Conservation (phyloP, 2,888 invertebrate genomes). For the Drosophila kambysellisi region DNA sequence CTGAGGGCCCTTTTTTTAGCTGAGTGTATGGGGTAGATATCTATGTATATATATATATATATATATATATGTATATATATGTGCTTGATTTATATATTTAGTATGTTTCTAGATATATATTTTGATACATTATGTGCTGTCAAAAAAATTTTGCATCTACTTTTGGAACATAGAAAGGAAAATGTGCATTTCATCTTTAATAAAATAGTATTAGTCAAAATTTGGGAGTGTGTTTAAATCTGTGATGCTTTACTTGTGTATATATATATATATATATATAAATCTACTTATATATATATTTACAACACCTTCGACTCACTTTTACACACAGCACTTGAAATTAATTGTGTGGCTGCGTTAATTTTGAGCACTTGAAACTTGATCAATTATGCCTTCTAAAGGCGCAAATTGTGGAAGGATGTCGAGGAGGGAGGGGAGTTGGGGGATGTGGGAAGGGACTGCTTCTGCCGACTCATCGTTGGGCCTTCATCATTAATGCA, state of each 20-base stretch:
- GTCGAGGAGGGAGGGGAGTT: neutral
- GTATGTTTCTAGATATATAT: neutral
- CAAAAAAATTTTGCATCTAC: no score
- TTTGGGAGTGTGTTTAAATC: neutral
- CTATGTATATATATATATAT: no score
- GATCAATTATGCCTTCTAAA: constrained; percentile 67
- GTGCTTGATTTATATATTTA: no score
- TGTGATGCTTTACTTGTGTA: neutral
- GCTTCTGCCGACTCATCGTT: constrained; percentile 1
- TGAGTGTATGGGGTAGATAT: no score
- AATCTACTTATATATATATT: neutral
- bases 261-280: neutral
- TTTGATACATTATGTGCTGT: neutral
- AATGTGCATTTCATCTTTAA: neutral
- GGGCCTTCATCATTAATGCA: constrained; percentile 83
- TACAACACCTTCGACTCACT: constrained; percentile 17
- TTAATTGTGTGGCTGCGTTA: constrained; percentile 64
- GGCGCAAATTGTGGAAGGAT: neutral
- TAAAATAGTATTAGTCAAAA: neutral
- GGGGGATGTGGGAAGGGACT: neutral
- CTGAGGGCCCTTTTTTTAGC: no score
- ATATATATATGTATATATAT: no score
- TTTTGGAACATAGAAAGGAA: no score
- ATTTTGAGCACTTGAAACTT: constrained; percentile 44
- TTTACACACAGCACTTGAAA: constrained; percentile 44